Base-by-base conservation (phyloP, 2,797 vertebrate genomes). In the Hypotaenidia okinawae region DNA sequence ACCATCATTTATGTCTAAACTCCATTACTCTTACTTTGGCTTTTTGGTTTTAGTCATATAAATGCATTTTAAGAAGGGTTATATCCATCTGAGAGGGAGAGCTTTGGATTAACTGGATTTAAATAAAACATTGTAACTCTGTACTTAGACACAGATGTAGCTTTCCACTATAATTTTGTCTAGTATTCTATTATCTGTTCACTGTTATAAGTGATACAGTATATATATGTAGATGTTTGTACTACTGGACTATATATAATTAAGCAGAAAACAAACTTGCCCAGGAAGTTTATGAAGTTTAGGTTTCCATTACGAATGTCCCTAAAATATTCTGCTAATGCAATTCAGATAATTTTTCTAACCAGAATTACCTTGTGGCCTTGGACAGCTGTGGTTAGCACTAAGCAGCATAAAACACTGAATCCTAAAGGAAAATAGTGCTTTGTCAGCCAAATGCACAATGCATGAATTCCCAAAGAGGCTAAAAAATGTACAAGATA, bases 391-490 rank as follows among this genome's bases (percentile, higher is more conserved):
- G 68, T 54, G 67, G 70, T 85, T 95, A 94, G 81, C 63, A 84
- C 41, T 62, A 68, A 72, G 68, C 45, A 86, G 77, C 72, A 90
- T 79, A 73, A 95, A 96, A 94, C 88, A 91, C 47, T 91, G 93
- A 95, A 92, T 90, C 54, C 57, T 93, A 92, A 97, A 87, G 91
- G 86, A 92, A 84, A 96, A 97, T 83, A 83, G 59, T 90, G 93
- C 66, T 89, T 89, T 96, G 93, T 97, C 94, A 97, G 95, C 52
- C 10, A 28, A 87, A 88, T 37, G 25, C 79, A 94, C 33, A 78
- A 91, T 91, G 52, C 58, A 54, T 37, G 16, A 95, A 93, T 97
- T 95, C 90, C 87, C 76, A 69, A 77, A 96, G 91, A 96, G 70
- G 49, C 49, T 95, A 84, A 95, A 92, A 52, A 74, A 89, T 2